Evolutionary conservation across 1,140 invertebrate genomes (phyloP).

Genomic region (Mizuhopecten yessoensis): DNA sequence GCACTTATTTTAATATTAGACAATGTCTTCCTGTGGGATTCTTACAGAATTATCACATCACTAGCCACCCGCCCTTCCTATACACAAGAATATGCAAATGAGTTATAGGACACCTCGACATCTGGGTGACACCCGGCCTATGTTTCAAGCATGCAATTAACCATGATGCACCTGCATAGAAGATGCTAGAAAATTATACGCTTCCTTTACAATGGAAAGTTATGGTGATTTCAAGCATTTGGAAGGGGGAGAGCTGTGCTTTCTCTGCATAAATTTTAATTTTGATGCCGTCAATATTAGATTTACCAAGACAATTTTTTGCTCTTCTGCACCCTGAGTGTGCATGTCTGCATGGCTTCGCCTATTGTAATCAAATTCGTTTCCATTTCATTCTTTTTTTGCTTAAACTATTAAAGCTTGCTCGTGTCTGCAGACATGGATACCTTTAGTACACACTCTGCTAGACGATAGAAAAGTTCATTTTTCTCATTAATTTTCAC

Average conservation of each 20-base stretch:
- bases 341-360: conserved; percentile 18
- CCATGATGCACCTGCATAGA: conserved; percentile 37
- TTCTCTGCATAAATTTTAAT: conserved; percentile 29
- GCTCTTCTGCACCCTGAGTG: conserved; percentile 22
- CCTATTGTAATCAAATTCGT: background rate
- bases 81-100: conserved; percentile 20
- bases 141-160: conserved; percentile 39
- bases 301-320: conserved; percentile 10
- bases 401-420: background rate
- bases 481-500: background rate
- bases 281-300: conserved; percentile 38
- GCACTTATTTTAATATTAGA: background rate
- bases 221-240: conserved; percentile 38
- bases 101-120: conserved; percentile 14
- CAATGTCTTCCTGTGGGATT: background rate
- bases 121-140: conserved; percentile 36
- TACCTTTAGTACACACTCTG: background rate
- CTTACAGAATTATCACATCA: conserved; percentile 18
- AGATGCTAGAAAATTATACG: conserved; percentile 20
- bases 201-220: conserved; percentile 34
- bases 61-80: background rate
- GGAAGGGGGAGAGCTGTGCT: conserved; percentile 36
- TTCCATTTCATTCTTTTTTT: background rate
- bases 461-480: background rate
- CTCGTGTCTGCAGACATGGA: background rate